Conservation (phyloP, 1,140 invertebrate species). For the Dufourea novaeangliae region DNA sequence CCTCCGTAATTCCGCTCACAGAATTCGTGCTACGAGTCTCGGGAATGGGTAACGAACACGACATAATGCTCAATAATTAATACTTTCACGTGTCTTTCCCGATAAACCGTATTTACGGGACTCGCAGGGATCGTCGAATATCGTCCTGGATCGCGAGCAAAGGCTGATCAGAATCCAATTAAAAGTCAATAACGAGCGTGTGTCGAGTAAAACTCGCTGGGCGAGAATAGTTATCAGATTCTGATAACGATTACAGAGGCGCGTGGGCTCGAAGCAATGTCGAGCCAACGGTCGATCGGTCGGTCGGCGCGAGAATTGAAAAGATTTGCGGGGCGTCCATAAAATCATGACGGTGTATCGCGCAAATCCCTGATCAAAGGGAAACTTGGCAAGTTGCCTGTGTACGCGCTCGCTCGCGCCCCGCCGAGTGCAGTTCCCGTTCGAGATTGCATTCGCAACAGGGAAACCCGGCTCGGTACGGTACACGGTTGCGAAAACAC, state of each 20-base stretch:
- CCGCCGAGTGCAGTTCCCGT: slow-evolving; percentile 1
- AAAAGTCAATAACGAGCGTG: slow-evolving; percentile 9
- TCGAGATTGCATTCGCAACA: slow-evolving; percentile 1
- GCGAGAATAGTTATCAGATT: slow-evolving; percentile 42
- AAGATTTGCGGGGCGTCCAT: slow-evolving; percentile 30
- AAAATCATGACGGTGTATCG: slow-evolving; percentile 54
- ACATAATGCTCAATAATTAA: neutral
- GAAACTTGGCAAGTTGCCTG: slow-evolving; percentile 56
- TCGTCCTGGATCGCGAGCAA: neutral
- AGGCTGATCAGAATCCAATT: slow-evolving; percentile 15
- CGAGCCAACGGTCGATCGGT: neutral
- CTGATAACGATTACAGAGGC: slow-evolving; percentile 18
- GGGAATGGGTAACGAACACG: too few relatives aligned
- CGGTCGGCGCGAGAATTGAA: neutral
- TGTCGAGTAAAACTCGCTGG: neutral
- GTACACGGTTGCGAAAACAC: slow-evolving; percentile 53
- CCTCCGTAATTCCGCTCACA: neutral
- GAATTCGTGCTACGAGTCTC: neutral
- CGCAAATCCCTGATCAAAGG: slow-evolving; percentile 32
- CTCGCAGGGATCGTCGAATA: neutral
- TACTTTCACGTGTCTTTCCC: neutral
- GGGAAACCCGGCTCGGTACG: slow-evolving; percentile 17
- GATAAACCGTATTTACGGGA: neutral
- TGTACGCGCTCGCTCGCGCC: neutral
- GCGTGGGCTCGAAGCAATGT: neutral